Evolutionary conservation across 2,797 vertebrate genomes (phyloP), one percentile per base, ranked within the genome.

Genomic region (Rhabdomys pumilio): DNA sequence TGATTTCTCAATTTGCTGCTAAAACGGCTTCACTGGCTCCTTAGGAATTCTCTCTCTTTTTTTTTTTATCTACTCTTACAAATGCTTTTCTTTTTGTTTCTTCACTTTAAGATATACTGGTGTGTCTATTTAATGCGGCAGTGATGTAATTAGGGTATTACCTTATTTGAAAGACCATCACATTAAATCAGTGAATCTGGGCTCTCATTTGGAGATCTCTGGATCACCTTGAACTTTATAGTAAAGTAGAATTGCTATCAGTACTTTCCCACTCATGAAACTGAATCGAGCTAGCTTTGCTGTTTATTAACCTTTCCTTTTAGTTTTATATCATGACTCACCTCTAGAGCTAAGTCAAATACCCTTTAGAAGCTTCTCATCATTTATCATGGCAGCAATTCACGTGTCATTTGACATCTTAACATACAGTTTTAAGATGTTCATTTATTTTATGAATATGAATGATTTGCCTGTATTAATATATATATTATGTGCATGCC

Each of bases 11-110:
- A 82, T 88, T 44, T 91, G 57, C 63, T 91, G 19, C 47, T 94
- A 65, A 89, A 94, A 3, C 91, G 57, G 20, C 72, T 87, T 88
- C 63, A 89, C 26, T 69, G 87, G 59, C 47, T 94, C 90, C 63
- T 94, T 92, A 96, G 93, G 87, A 53, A 79, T 90, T 81, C 61
- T 85, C 93, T 93, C 93, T 93, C 89, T 50, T 91, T 50, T 67
- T 67, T 67, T 67, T 65, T 65, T 5, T 7, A 92, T 73, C 57
- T 94, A 81, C 26, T 59, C 8, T 77, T 75, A 87, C 20, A 6
- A 31, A 65, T 65, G 57, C 31, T 95, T 96, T 90, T 38, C 22
- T 89, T 92, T 84, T 72, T 53, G 38, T 80, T 94, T 72, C 81
- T 80, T 89, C 88, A 13, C 55, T 94, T 73, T 91, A 96, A 96